Evolutionary conservation across 2,888 invertebrate genomes (phyloP), one percentile per base, ranked within the genome.

Genomic region (Ecliptopera silaceata): DNA sequence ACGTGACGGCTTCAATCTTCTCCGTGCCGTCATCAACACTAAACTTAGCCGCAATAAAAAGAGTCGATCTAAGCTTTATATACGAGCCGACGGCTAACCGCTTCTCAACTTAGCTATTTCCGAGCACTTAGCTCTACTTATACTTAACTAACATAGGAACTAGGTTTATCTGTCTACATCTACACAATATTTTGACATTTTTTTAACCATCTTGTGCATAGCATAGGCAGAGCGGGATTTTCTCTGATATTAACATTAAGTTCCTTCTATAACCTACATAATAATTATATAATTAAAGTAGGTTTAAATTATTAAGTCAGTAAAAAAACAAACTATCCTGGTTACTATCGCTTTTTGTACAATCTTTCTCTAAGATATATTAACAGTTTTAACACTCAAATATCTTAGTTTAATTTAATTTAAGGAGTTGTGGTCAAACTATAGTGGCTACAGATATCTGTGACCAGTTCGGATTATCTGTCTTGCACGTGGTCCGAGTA

Each of bases 11-110:
- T 38, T 48, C 41, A 53, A 56, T 50, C 56, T 51, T 31, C 48
- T 34, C 18, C 13, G 17, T 15, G 36, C 20, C 29, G 26, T 22
- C 39, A 42, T 41, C 46, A 41, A 34, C 31, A 32, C 46, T 48
- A 47, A 54, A 36, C 42, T 34, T 20, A 36, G 26, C 47, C 48
- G 43, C 47, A 54, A 54, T 54, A 54, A 54, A 54, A 48, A 48
- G 34, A 47, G 36, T 1, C 17, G 36, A 41, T 42, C 20, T 51
- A 48, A 54, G 47, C 31, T 56, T 44, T 45, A 44, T 49, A 45
- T 38, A 46, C 52, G 34, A 22, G 15, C 29, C 43, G 29, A 49
- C 45, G 44, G 44, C 36, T 48, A 26, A 45, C 38, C 44, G 44
- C 31, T 32, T 38, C 55, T 43, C 38, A 56, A 44, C 44, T 49